Conservation (phyloP, 2,888 invertebrate genomes). For the Temnothorax unifasciatus region DNA sequence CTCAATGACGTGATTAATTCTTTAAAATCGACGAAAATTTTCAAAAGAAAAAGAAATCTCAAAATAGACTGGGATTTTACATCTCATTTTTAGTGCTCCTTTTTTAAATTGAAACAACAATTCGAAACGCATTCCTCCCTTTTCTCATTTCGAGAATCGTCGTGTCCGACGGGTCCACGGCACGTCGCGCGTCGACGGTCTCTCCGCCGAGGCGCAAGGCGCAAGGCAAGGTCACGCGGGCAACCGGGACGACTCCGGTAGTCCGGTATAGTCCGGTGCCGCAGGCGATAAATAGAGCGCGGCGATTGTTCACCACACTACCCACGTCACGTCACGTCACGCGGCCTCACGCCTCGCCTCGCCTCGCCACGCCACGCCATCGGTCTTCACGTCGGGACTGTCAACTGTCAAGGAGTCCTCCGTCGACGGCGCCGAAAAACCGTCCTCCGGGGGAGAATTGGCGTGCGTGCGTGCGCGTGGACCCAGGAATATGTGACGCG, state of each 20-base stretch:
- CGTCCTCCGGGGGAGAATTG: background rate
- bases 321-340: background rate
- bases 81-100: background rate
- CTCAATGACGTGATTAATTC: too few species aligned
- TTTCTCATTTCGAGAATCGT: background rate
- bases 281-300: slow-evolving; percentile 8
- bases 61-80: too few species aligned
- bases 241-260: background rate
- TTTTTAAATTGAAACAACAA: background rate
- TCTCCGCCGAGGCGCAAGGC: background rate
- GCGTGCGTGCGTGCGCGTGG: background rate
- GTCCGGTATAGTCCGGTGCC: background rate
- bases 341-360: background rate
- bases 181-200: background rate
- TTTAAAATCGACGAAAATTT: too few species aligned
- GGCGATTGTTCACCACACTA: slow-evolving; percentile 1
- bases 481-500: slow-evolving; percentile 32
- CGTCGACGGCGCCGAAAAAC: background rate
- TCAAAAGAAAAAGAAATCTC: too few species aligned
- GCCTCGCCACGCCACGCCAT: background rate
- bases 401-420: background rate
- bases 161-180: background rate
- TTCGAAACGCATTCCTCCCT: background rate
- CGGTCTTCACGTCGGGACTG: background rate
- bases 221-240: background rate